These are phyloP conservation scores for Ictalurus furcatus DNA, from an alignment of 2,113 vertebrate species.

Conservation along the genomic window DNA sequence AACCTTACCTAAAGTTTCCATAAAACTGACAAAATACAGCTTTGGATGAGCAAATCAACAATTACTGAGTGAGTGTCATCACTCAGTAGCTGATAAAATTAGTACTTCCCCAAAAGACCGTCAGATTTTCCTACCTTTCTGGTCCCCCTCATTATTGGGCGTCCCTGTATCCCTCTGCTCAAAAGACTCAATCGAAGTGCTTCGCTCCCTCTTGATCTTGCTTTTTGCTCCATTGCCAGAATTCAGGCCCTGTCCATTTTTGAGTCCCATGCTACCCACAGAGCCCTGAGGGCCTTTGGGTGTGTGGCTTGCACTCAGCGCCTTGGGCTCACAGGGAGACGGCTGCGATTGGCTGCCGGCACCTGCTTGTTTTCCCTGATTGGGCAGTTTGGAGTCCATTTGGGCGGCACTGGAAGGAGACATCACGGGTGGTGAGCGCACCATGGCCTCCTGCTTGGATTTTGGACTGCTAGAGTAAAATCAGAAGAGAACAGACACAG, in stretches of 20 bases:
- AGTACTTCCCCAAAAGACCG: background rate
- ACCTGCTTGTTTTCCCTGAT: constrained; percentile 96
- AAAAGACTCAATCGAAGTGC: constrained; percentile 95
- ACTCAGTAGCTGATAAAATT: background rate
- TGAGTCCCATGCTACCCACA: constrained; percentile 92
- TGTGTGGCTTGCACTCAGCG: constrained; percentile 80
- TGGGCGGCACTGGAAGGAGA: constrained; percentile 97
- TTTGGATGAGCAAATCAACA: background rate
- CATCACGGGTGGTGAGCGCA: constrained; percentile 98
- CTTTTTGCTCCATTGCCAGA: constrained; percentile 93
- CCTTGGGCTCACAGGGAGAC: constrained; percentile 94
- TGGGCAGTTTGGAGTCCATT: constrained; percentile 99
- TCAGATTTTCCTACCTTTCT: constrained; percentile 79
- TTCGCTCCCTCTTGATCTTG: constrained; percentile 96
- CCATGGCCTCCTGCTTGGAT: constrained; percentile 99
- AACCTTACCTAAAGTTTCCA: background rate
- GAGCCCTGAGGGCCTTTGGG: constrained; percentile 87
- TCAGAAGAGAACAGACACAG: constrained; percentile 39
- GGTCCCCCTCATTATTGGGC: constrained; percentile 85
- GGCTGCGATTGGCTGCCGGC: constrained; percentile 94
- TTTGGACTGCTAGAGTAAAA: constrained; percentile 84
- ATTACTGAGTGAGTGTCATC: background rate
- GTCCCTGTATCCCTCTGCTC: constrained; percentile 94
- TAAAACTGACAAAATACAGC: background rate
- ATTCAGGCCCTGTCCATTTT: constrained; percentile 86